Base-by-base conservation (phyloP, 2,113 vertebrate genomes). In the Sapajus apella region DNA sequence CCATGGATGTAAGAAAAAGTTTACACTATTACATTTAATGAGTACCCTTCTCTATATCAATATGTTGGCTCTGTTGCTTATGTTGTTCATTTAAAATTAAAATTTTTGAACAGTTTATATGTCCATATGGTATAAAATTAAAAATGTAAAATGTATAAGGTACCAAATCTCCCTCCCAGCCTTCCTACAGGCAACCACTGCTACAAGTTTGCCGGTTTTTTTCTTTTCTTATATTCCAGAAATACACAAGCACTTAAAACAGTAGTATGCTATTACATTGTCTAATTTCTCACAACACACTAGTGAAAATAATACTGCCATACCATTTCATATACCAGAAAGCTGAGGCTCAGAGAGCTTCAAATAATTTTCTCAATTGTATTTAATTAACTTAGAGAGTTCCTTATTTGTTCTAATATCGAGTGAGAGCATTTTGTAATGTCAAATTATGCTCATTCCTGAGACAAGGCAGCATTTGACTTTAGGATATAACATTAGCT, bases 381-480 rank as follows among this genome's bases (percentile, higher is more conserved):
- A 84, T 80, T 75, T 81, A 77, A 77, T 81, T 82, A 79, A 81
- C 64, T 80, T 75, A 94, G 73, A n/a, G 27, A 93, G 79, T 55
- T 43, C 5, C 18, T 55, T 37, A 0, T 52, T 91, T 95, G n/a
- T n/a, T 80, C 82, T 81, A 52, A 81, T n/a, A 85, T 32, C 43
- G 72, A 64, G 2, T 61, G 20, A 87, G 37, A 76, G 18, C 11
- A 76, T 64, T 87, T 72, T 68, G 25, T 80, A 72, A 68, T 68
- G 14, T 68, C n/a, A 97, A 61, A 92, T 50, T 90, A n/a, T 45
- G 21, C 58, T 94, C 66, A 66, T 90, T 47, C 52, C 47, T 27
- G 8, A 83, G 10, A 2, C 56, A 88, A 73, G 40, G 23, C 58
- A 86, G 66, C 86, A 61, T 83, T 82, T 73, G 80, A 23, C 43